A percentile compares a stretch with the other conserved stretches of the same genome.
Evolutionary conservation across 2,113 vertebrate species (phyloP).

Genomic region (Theristicus caerulescens): DNA sequence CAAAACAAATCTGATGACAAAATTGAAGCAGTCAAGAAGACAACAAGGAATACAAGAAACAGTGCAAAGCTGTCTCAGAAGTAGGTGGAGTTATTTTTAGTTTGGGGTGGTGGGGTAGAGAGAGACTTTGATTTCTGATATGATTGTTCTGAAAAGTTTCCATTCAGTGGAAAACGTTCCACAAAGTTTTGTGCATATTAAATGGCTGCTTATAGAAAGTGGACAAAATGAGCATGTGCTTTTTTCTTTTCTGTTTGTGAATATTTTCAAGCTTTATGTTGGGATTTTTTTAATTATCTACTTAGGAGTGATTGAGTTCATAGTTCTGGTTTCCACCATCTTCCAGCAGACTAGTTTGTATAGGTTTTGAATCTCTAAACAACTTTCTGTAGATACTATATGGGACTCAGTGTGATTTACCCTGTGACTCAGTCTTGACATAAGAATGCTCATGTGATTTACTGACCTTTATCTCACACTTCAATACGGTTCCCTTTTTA

Average conservation of each 20-base stretch:
- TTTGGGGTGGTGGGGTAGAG: not conserved
- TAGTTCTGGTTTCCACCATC: not conserved
- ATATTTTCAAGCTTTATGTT: not conserved
- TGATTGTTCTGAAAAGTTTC: not conserved
- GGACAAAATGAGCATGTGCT: not conserved
- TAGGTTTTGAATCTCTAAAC: not conserved
- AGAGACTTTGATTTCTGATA: not conserved
- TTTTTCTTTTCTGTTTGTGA: not conserved
- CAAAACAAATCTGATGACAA: conserved; percentile 21
- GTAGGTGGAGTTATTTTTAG: not conserved
- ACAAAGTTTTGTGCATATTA: not conserved
- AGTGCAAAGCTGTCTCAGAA: not conserved
- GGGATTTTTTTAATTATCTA: not conserved
- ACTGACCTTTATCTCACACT: conserved; percentile 7
- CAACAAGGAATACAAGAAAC: not conserved
- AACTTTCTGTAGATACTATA: not conserved
- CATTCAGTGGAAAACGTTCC: not conserved
- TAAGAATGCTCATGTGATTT: conserved; percentile 2
- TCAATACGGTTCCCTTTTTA: not conserved
- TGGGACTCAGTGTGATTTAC: not conserved
- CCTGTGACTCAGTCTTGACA: conserved; percentile 13
- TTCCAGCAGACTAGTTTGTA: not conserved
- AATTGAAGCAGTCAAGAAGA: not conserved
- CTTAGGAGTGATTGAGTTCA: not conserved
- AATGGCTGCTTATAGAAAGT: not conserved